Evolutionary conservation across 2,888 invertebrate species (phyloP).

Genomic region (Cheilosia soror): DNA sequence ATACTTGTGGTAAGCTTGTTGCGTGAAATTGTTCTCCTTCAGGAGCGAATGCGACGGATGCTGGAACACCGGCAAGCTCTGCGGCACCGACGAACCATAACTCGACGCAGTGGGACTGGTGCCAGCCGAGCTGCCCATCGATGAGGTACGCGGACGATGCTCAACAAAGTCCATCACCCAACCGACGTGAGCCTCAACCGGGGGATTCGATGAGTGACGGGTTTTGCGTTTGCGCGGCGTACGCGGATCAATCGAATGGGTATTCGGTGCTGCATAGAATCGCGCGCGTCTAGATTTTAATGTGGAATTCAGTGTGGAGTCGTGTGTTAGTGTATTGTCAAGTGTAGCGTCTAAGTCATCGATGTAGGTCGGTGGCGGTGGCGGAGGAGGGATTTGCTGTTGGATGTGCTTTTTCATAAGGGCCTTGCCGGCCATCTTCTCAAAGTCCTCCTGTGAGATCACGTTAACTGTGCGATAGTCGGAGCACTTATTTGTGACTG

Average conservation of each 20-base stretch:
- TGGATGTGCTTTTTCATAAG: constrained; percentile 86
- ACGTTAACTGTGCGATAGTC: constrained; percentile 94
- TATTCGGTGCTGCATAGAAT: constrained; percentile 98
- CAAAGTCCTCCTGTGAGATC: constrained; percentile 94
- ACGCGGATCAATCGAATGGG: constrained; percentile 86
- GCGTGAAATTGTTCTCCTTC: constrained; percentile 98
- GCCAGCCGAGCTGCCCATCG: constrained; percentile 92
- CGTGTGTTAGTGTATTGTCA: constrained; percentile 71
- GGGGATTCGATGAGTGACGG: constrained; percentile 96
- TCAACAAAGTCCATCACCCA: constrained; percentile 98
- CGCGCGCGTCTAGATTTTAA: constrained; percentile 86
- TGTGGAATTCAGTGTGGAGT: constrained; percentile 78
- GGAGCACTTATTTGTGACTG: constrained; percentile 85
- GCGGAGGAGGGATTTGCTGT: constrained; percentile 93
- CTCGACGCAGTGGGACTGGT: constrained; percentile 90
- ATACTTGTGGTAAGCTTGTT: constrained; percentile 98
- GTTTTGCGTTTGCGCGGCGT: constrained; percentile 94
- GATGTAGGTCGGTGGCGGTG: constrained; percentile 90
- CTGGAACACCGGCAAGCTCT: constrained; percentile 94
- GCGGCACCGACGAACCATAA: constrained; percentile 91
- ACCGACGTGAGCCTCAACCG: constrained; percentile 97
- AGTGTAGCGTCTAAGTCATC: constrained; percentile 80
- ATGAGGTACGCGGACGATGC: constrained; percentile 91
- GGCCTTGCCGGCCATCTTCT: constrained; percentile 88
- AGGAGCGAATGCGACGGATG: constrained; percentile 98